Evolutionary conservation across 1,140 invertebrate species (phyloP).

Genomic region (Leptoteleia sp.): DNA sequence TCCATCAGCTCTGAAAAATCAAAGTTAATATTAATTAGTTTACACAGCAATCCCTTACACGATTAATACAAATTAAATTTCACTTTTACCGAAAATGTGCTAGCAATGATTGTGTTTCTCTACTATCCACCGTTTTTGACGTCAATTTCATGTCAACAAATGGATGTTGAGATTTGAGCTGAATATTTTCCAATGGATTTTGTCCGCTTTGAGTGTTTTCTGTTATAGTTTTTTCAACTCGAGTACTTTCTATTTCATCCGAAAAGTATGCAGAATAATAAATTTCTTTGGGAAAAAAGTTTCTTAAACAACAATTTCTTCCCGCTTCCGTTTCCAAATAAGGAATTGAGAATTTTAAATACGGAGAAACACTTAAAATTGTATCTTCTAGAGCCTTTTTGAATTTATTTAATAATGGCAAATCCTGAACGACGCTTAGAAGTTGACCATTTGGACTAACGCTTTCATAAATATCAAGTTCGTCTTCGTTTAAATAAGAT

Average conservation of each 20-base stretch:
- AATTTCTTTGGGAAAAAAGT: conserved; percentile 90
- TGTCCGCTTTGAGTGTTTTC: neutral
- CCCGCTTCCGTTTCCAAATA: conserved; percentile 94
- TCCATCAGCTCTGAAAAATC: conserved; percentile 88
- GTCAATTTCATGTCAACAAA: conserved; percentile 88
- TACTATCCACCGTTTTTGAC: conserved; percentile 81
- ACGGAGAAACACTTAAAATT: conserved; percentile 92
- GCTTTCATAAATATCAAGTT: conserved; percentile 81
- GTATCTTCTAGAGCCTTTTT: conserved; percentile 88
- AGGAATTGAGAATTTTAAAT: conserved; percentile 91
- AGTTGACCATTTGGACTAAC: conserved; percentile 71
- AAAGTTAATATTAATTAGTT: no score
- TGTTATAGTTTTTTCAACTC: conserved; percentile 46
- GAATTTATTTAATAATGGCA: conserved; percentile 86
- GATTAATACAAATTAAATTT: conserved; percentile 11
- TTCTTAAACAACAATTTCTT: conserved; percentile 87
- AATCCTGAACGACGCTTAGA: conserved; percentile 82
- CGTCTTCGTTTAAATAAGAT: conserved; percentile 83
- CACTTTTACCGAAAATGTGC: conserved; percentile 87
- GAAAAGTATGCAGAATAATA: conserved; percentile 86
- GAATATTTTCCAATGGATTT: conserved; percentile 61
- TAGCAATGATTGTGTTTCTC: conserved; percentile 86
- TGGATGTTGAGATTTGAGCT: conserved; percentile 83
- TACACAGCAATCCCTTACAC: no score
- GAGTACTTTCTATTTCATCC: conserved; percentile 71